A percentile compares a stretch with the other conserved stretches of the same genome.
Evolutionary conservation across 2,888 invertebrate species (phyloP).

Genomic region (Polylopha cassiicola): DNA sequence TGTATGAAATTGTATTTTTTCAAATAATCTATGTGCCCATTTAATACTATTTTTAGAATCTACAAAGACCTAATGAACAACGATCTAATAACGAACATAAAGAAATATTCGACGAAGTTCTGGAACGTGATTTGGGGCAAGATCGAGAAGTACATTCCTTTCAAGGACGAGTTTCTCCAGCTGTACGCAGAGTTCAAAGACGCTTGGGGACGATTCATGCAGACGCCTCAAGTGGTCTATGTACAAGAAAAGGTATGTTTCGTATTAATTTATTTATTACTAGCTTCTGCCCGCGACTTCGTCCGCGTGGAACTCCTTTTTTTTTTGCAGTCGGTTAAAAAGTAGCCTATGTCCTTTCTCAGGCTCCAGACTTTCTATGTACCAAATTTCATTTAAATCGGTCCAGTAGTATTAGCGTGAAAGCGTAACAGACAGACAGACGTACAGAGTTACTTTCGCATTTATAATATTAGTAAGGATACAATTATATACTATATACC

Average conservation of each 20-base stretch:
- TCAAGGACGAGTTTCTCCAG: constrained; percentile 62
- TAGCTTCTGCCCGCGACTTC: not conserved
- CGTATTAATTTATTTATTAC: not conserved
- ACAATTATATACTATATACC: too few species aligned
- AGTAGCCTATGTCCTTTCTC: too few species aligned
- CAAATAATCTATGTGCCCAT: too few species aligned
- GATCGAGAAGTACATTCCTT: constrained; percentile 64
- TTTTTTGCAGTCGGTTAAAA: too few species aligned
- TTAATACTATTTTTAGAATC: constrained; percentile 56
- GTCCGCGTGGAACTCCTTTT: too few species aligned
- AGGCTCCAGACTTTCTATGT: too few species aligned
- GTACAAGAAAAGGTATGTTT: constrained; percentile 59
- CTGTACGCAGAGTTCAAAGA: constrained; percentile 60
- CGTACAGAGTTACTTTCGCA: too few species aligned
- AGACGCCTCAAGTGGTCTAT: constrained; percentile 63
- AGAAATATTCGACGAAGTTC: constrained; percentile 83
- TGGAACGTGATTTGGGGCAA: constrained; percentile 74
- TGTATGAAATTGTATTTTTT: too few species aligned
- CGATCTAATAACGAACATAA: constrained; percentile 86
- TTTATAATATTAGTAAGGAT: too few species aligned
- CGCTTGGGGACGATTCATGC: constrained; percentile 63
- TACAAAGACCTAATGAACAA: constrained; percentile 87
- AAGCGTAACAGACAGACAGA: too few species aligned
- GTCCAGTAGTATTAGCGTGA: too few species aligned
- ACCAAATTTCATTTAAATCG: too few species aligned